Percentiles rank a stretch among this genome's conserved stretches.
Conservation (phyloP, 2,797 vertebrate species). For the Vultur gryphus region DNA sequence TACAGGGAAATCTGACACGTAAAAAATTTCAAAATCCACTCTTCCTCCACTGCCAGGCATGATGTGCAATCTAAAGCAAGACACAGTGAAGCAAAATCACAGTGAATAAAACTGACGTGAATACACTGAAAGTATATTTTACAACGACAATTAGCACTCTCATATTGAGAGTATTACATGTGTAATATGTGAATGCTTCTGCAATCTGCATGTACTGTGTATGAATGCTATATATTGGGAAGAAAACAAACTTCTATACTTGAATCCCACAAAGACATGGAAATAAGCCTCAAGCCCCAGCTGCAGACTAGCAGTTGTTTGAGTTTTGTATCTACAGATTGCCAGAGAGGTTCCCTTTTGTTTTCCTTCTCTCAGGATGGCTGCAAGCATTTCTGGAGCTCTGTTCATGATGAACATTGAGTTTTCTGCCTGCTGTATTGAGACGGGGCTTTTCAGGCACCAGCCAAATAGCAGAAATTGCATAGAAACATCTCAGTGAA, state of each 20-base stretch:
- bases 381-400: background rate
- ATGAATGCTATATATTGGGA: background rate
- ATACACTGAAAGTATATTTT: background rate
- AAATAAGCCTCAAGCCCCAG: background rate
- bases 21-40: background rate
- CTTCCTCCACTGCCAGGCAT: background rate
- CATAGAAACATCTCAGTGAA: background rate
- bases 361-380: background rate
- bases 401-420: background rate
- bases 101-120: constrained; percentile 4
- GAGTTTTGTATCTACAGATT: background rate
- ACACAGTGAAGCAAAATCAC: background rate
- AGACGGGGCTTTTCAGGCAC: background rate
- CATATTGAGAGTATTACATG: background rate
- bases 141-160: background rate
- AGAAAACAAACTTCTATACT: background rate
- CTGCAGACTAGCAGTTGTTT: background rate
- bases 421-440: background rate
- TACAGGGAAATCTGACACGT: constrained; percentile 43
- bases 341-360: background rate
- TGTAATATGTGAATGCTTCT: background rate
- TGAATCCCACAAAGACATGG: background rate
- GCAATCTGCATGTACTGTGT: background rate
- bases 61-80: background rate
- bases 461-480: background rate